Evolutionary conservation across 2,113 vertebrate species (phyloP).

Genomic region (Microcebus murinus): DNA sequence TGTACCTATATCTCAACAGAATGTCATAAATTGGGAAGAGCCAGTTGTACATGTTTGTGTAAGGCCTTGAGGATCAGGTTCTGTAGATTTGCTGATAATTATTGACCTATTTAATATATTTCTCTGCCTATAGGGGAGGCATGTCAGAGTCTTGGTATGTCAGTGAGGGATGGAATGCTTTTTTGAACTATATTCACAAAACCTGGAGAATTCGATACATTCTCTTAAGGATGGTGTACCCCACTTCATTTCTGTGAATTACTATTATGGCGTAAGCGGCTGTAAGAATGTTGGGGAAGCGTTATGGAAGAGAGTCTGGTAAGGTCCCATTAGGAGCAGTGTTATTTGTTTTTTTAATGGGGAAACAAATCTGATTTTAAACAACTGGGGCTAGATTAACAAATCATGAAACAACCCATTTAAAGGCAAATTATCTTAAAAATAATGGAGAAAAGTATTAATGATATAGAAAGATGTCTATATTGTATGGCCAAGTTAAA

Average conservation of each 20-base stretch:
- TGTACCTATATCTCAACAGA: neutral
- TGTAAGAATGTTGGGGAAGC: neutral
- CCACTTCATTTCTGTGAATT: neutral
- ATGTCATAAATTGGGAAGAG: neutral
- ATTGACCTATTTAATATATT: neutral
- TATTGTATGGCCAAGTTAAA: neutral
- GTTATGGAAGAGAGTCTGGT: neutral
- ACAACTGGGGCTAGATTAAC: neutral
- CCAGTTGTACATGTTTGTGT: neutral
- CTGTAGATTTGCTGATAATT: neutral
- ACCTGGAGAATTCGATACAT: neutral
- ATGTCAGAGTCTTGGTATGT: neutral
- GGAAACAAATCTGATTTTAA: neutral
- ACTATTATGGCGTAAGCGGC: neutral
- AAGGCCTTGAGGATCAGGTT: neutral
- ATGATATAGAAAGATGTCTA: neutral
- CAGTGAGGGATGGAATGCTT: neutral
- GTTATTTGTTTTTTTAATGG: neutral
- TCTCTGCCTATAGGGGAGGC: neutral
- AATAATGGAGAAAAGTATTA: slow-evolving; percentile 12
- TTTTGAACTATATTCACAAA: neutral
- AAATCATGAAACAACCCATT: slow-evolving; percentile 9
- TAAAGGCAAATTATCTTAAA: neutral
- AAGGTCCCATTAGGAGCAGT: neutral
- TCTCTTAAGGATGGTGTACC: neutral